Evolutionary conservation across 2,797 vertebrate species (phyloP).

Genomic region (Prunella strophiata): DNA sequence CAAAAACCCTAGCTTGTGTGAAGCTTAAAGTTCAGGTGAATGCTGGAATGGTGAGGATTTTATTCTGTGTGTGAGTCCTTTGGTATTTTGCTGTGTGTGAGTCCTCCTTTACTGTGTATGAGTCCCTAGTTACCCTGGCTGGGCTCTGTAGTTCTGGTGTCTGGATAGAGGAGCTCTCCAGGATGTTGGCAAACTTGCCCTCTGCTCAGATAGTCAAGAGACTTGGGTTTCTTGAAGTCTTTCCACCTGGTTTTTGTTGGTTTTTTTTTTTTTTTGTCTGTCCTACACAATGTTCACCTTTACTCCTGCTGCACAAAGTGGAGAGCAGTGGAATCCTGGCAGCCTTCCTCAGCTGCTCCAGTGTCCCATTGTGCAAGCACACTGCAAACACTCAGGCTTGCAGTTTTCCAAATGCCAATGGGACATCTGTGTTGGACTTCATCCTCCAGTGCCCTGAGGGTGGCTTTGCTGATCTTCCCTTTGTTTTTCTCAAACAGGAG

Average conservation of each 20-base stretch:
- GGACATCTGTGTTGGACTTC: not conserved
- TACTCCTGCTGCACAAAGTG: not conserved
- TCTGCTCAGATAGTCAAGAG: not conserved
- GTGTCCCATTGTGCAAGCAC: not conserved
- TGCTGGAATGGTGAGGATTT: not conserved
- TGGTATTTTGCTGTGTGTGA: not conserved
- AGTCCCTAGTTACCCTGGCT: not conserved
- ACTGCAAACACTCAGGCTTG: not conserved
- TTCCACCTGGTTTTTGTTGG: not conserved
- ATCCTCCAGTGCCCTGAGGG: not conserved
- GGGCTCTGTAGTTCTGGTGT: not conserved
- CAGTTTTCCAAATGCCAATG: not conserved
- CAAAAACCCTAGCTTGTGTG: not conserved
- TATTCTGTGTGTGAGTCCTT: not conserved
- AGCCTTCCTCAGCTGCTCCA: not conserved
- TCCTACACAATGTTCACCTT: not conserved
- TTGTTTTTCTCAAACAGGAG: slow-evolving; percentile 79
- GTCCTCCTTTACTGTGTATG: not conserved
- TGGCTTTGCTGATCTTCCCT: not conserved
- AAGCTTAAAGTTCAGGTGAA: not conserved
- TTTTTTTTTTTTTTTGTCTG: not conserved
- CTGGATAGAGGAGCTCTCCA: not conserved
- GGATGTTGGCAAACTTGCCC: not conserved
- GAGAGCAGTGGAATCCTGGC: not conserved
- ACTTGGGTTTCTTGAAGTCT: not conserved